Percentiles rank a stretch among this genome's conserved stretches.
Conservation (phyloP, 2,797 vertebrate species). For the Lacerta agilis region DNA sequence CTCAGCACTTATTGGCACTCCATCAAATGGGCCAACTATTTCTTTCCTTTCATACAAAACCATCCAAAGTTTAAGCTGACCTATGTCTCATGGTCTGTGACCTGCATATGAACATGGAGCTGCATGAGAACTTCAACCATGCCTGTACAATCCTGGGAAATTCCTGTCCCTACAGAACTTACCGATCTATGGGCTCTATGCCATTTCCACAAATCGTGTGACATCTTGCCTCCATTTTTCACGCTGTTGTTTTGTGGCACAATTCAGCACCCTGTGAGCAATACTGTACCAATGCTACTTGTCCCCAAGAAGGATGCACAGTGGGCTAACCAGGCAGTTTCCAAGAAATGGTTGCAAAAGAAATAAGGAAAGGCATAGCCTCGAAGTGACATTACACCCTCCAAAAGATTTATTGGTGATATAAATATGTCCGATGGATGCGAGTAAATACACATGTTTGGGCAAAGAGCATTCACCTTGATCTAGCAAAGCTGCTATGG, state of each 20-base stretch:
- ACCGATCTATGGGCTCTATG: not conserved
- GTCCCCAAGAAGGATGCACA: not conserved
- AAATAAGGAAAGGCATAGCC: not conserved
- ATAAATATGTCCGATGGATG: not conserved
- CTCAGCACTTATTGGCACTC: not conserved
- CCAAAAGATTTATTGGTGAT: not conserved
- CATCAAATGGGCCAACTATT: not conserved
- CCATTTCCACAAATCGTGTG: not conserved
- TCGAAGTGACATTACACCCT: not conserved
- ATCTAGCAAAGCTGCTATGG: not conserved
- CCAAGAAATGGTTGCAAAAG: not conserved
- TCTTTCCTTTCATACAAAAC: not conserved
- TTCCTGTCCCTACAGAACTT: slow-evolving; percentile 48
- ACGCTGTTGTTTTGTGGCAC: not conserved
- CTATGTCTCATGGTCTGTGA: not conserved
- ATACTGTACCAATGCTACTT: not conserved
- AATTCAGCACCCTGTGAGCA: not conserved
- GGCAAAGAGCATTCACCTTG: not conserved
- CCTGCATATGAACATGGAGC: slow-evolving; percentile 14
- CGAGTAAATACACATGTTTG: not conserved
- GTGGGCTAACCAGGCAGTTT: not conserved
- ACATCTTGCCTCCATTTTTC: not conserved
- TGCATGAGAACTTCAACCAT: slow-evolving; percentile 32
- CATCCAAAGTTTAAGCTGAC: not conserved
- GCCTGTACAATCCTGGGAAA: slow-evolving; percentile 37